Conservation (phyloP, 2,888 invertebrate genomes). For the Orgyia antiqua region DNA sequence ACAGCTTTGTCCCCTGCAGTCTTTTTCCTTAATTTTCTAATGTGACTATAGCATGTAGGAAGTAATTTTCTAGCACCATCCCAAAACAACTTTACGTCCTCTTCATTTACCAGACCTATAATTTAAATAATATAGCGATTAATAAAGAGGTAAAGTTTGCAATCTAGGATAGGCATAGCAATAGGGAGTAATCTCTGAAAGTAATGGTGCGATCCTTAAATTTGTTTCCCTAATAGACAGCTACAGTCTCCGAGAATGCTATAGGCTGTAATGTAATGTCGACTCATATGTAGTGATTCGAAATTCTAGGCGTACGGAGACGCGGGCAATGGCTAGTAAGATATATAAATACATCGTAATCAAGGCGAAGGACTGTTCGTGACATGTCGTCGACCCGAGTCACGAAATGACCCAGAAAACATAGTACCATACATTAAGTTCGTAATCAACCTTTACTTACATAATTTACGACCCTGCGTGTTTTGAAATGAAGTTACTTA, state of each 20-base stretch:
- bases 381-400: background rate
- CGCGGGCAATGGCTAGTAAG: no score
- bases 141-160: no score
- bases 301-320: no score
- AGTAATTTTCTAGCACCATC: slow-evolving; percentile 86
- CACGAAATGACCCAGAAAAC: background rate
- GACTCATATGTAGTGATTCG: no score
- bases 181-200: background rate
- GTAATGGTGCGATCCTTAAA: no score
- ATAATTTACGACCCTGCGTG: background rate
- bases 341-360: background rate
- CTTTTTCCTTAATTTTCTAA: slow-evolving; percentile 87
- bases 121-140: background rate
- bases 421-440: background rate
- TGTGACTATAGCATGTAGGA: slow-evolving; percentile 86
- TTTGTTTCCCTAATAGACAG: no score
- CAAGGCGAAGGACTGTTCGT: background rate
- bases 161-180: no score
- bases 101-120: slow-evolving; percentile 69
- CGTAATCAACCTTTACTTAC: background rate
- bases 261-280: no score
- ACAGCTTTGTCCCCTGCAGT: slow-evolving; percentile 84
- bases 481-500: no score
- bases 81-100: slow-evolving; percentile 87
- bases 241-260: no score